A percentile compares a stretch with the other conserved stretches of the same genome.
These are phyloP conservation scores for Catotricha subobsoleta DNA, from an alignment of 2,888 invertebrate genomes.

Conservation along the genomic window DNA sequence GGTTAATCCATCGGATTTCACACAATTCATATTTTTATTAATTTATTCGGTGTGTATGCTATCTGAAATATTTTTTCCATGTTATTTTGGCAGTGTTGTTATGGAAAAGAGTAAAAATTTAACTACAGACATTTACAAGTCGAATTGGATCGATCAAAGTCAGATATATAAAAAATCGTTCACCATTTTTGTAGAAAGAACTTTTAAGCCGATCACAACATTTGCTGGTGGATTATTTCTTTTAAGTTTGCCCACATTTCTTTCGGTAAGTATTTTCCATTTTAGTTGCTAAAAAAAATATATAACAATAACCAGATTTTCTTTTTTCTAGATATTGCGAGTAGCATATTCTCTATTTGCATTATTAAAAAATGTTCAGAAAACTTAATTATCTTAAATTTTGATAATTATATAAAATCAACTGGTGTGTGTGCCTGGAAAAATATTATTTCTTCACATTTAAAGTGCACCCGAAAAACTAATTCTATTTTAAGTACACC, in stretches of 20 bases:
- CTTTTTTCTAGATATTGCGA: background rate
- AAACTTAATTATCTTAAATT: no score
- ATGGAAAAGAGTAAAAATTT: background rate
- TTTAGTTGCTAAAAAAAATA: no score
- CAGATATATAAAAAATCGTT: background rate
- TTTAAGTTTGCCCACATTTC: background rate
- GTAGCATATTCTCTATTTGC: background rate
- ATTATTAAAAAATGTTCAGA: background rate
- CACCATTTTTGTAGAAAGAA: background rate
- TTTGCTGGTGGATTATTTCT: constrained; percentile 1
- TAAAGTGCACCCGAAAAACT: no score
- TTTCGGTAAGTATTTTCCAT: no score
- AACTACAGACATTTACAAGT: background rate
- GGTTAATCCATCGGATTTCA: background rate
- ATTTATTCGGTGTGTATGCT: background rate
- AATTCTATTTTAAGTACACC: no score
- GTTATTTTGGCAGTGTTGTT: background rate
- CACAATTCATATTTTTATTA: background rate
- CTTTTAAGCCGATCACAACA: background rate
- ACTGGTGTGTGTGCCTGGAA: no score
- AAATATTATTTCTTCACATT: no score
- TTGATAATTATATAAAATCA: no score
- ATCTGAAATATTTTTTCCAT: background rate
- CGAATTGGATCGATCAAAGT: background rate
- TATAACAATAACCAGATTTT: no score